Percentiles rank a stretch among this genome's conserved stretches.
These are phyloP conservation scores for Helobdella robusta DNA, from an alignment of 2,888 invertebrate genomes.

Conservation along the genomic window DNA sequence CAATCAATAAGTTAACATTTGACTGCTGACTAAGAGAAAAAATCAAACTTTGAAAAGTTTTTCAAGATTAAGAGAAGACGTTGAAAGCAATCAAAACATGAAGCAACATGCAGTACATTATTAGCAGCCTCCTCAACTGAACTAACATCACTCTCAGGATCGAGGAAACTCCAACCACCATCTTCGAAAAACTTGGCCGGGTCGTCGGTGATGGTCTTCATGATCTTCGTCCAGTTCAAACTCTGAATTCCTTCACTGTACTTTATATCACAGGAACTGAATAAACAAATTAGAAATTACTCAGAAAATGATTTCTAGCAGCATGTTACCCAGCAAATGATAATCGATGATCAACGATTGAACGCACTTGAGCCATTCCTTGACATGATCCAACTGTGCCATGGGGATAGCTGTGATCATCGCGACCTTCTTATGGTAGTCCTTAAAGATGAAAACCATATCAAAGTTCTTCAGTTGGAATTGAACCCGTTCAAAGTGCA, in stretches of 20 bases:
- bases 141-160: conserved; percentile 66
- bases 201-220: conserved; percentile 98
- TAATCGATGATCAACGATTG: too few species aligned
- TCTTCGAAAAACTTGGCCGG: conserved; percentile 95
- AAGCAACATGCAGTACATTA: too few species aligned
- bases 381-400: conserved; percentile 96
- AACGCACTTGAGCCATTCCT: conserved; percentile 92
- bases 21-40: too few species aligned
- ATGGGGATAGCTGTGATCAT: conserved; percentile 99
- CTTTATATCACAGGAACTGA: conserved; percentile 77
- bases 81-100: too few species aligned
- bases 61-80: too few species aligned
- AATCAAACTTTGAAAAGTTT: too few species aligned
- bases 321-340: too few species aligned
- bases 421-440: conserved; percentile 73
- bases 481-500: conserved; percentile 96
- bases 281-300: too few species aligned
- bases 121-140: too few species aligned
- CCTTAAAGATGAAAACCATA: conserved; percentile 98
- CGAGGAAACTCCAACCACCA: conserved; percentile 97
- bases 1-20: too few species aligned
- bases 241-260: conserved; percentile 98
- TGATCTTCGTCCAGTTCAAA: conserved; percentile 96
- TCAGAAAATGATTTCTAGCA: too few species aligned
- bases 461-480: conserved; percentile 98